A percentile compares a stretch with the other conserved stretches of the same genome.
phyloP scores from a whole-genome alignment of 1,140 invertebrate genomes.

The Euura lappo region DNA sequence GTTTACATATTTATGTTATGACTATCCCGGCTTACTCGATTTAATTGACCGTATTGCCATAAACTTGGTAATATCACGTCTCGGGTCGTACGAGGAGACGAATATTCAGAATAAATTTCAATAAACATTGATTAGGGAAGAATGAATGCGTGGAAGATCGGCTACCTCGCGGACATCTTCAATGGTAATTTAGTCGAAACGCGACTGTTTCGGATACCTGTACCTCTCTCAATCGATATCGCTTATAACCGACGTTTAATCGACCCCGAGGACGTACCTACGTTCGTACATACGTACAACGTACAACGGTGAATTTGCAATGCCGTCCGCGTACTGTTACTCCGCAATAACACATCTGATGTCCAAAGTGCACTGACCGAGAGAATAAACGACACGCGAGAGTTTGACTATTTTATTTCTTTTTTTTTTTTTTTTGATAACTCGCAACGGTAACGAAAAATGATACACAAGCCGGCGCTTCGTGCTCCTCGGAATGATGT shows the following conservation, averaged over 20 bases:
- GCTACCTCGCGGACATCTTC: constrained; percentile 14
- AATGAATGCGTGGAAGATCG: constrained; percentile 20
- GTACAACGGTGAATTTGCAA: neutral
- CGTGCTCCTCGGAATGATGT: constrained; percentile 42
- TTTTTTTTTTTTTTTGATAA: too few species aligned
- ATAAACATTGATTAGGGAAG: constrained; percentile 39
- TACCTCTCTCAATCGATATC: neutral
- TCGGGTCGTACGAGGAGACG: constrained; percentile 19
- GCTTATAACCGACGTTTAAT: constrained; percentile 5
- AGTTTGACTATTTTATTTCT: too few species aligned
- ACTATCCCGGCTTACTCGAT: constrained; percentile 51
- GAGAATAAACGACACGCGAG: too few species aligned
- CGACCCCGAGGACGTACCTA: too few species aligned
- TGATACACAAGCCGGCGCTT: too few species aligned
- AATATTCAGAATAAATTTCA: constrained; percentile 33
- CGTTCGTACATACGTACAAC: neutral
- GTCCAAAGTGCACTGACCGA: too few species aligned
- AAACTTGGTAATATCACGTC: constrained; percentile 56
- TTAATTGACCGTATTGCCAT: constrained; percentile 61
- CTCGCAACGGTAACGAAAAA: too few species aligned
- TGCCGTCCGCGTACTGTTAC: neutral
- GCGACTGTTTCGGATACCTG: neutral
- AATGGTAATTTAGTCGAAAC: constrained; percentile 18
- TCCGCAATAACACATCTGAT: too few species aligned
- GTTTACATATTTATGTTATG: constrained; percentile 63